These are phyloP conservation scores for human DNA, from an alignment of 2,113 vertebrate species.

Conservation along the genomic window DNA sequence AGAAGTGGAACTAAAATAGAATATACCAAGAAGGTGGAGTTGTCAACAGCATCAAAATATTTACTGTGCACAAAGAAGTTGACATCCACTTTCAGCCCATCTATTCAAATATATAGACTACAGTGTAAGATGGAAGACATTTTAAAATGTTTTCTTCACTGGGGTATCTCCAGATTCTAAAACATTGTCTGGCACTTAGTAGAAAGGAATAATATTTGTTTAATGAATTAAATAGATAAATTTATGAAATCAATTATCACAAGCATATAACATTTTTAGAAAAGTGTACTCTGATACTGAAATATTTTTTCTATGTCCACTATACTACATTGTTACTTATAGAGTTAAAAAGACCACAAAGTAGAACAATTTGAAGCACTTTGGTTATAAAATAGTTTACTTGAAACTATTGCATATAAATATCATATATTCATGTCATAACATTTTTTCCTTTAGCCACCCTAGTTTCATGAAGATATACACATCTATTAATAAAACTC, in stretches of 20 bases:
- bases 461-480: neutral
- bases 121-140: neutral
- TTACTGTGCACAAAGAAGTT: neutral
- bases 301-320: neutral
- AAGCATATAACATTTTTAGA: neutral
- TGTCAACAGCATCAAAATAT: neutral
- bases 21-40: neutral
- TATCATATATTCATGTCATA: neutral
- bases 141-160: neutral
- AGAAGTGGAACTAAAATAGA: neutral
- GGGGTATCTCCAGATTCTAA: neutral
- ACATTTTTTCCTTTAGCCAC: neutral
- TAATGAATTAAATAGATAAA: neutral
- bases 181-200: neutral
- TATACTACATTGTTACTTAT: neutral
- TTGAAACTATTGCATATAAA: neutral
- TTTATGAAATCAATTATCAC: neutral
- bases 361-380: neutral
- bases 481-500: neutral
- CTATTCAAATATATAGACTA: neutral
- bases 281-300: neutral
- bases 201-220: neutral
- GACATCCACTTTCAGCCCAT: neutral
- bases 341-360: neutral
- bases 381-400: slow-evolving; percentile 12